phyloP scores from a whole-genome alignment of 53 echinoderm and acorn worm species.

The Echinometra lucunter region DNA sequence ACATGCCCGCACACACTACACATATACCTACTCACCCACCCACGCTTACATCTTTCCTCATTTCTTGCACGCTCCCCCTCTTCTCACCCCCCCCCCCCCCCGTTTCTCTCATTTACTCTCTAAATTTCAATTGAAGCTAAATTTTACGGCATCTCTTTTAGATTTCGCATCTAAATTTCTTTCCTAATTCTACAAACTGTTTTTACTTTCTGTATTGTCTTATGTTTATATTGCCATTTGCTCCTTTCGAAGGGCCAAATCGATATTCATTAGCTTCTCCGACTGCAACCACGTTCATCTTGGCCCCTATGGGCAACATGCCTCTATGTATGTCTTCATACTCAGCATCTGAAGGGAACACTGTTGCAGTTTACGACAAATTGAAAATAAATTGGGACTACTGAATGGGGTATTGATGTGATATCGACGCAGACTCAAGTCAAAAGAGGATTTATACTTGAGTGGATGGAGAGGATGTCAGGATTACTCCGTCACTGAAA shows the following conservation, averaged over 20 bases:
- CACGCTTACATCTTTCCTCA: neutral
- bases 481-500: neutral
- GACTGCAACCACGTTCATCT: neutral
- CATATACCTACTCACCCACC: neutral
- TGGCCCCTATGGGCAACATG: neutral
- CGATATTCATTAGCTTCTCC: neutral
- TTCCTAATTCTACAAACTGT: neutral
- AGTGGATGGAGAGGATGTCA: neutral
- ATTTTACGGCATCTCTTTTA: neutral
- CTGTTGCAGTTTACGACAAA: neutral
- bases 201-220: neutral
- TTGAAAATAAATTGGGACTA: neutral
- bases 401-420: neutral
- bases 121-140: neutral
- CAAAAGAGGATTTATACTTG: neutral
- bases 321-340: neutral
- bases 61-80: no score
- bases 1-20: neutral
- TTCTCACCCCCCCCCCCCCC: neutral
- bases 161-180: neutral
- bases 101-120: neutral
- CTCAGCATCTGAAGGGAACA: neutral
- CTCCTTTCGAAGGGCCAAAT: neutral
- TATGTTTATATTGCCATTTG: neutral
- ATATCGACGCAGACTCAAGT: neutral